Percentiles rank a stretch among this genome's conserved stretches.
Evolutionary conservation across 2,888 invertebrate species (phyloP).

Genomic region (Gibbula magus): DNA sequence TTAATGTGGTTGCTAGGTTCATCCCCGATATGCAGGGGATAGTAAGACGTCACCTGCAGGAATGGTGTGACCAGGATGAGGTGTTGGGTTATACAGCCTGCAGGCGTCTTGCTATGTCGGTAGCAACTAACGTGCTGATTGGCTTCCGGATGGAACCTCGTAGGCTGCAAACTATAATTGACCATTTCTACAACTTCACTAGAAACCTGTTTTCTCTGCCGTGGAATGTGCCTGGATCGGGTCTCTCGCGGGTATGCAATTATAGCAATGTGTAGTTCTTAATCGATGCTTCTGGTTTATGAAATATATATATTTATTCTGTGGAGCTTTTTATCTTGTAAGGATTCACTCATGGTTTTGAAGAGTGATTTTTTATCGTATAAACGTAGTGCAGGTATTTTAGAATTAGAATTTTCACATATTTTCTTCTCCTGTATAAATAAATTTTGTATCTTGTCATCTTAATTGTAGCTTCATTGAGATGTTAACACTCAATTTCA

Average conservation of each 20-base stretch:
- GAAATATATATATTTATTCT: too few relatives aligned
- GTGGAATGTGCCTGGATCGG: conserved; percentile 15
- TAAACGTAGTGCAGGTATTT: too few relatives aligned
- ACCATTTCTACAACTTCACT: neutral
- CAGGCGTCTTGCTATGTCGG: neutral
- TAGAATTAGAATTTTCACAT: too few relatives aligned
- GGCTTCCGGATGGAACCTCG: neutral
- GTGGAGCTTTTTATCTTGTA: too few relatives aligned
- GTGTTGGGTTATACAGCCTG: neutral
- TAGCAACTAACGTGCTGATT: neutral
- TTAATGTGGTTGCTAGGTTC: neutral
- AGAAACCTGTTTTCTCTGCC: conserved; percentile 16
- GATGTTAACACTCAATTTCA: too few relatives aligned
- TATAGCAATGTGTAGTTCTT: too few relatives aligned
- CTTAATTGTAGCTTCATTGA: too few relatives aligned
- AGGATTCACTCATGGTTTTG: too few relatives aligned
- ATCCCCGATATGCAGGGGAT: neutral
- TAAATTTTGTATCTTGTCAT: too few relatives aligned
- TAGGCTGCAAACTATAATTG: neutral
- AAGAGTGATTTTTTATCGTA: too few relatives aligned
- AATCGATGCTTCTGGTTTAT: too few relatives aligned
- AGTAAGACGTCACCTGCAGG: neutral
- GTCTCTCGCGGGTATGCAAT: conserved; percentile 3
- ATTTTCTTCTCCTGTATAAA: too few relatives aligned
- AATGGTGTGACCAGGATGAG: neutral